Base-by-base conservation (phyloP, 2,888 invertebrate genomes). In the Stenurella melanura region DNA sequence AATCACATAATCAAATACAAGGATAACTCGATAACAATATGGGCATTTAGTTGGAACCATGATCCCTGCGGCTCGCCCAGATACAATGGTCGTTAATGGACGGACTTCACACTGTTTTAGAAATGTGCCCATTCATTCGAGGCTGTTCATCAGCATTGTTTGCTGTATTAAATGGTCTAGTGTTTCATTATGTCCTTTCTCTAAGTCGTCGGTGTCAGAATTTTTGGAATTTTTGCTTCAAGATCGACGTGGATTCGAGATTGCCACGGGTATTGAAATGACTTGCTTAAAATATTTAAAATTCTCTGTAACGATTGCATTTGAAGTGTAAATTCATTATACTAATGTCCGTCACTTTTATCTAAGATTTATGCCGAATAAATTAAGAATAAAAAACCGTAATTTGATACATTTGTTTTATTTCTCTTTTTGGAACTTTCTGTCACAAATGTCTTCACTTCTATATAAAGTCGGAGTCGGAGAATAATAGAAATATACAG, bases 91-190 rank as follows among this genome's bases (percentile, higher is more conserved):
- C 82, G 82, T 85, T 88, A 87, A 87, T 87, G 86, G 87, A 85
- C 86, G 82, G 89, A 88, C 87, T 89, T 89, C 89, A 89, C 88
- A 89, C 89, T 89, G 89, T 89, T 89, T 89, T 85, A 88, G 87
- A 89, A 89, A 89, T 89, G 89, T 86, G 89, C 87, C 88, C 89
- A 89, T 89, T 89, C 89, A 88, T 85, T 82, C 74, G 75, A 74
- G 75, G 79, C 77, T 76, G 75, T 78, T 80, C 77, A 78, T 80
- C 78, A 75, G 80, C 80, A 85, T 85, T 84, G 85, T 85, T 83
- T 83, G 83, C 73, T 74, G 77, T 71, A 61, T 71, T 71, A 71
- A 71, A 71, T 61, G 50, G 61, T 61, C 71, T 61, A 71, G 71
- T 71, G 71, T 71, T 71, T 71, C 71, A 61, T 71, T 71, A 61